phyloP scores from a whole-genome alignment of 1,140 invertebrate species.

The Leptinotarsa texana region DNA sequence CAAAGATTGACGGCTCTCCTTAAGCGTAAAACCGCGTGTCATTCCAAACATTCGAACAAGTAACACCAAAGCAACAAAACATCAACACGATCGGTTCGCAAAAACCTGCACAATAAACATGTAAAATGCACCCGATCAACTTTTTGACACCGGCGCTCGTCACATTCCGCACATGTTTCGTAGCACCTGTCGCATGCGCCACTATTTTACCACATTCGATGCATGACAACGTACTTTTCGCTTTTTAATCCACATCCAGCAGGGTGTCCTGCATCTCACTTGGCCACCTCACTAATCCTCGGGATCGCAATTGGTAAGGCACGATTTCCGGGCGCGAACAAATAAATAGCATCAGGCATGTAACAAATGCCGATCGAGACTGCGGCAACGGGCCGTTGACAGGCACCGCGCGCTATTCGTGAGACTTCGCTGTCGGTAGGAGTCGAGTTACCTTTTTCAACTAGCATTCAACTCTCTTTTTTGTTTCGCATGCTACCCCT shows the following conservation, averaged over 20 bases:
- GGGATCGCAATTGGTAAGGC: conserved; percentile 30
- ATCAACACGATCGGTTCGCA: background rate
- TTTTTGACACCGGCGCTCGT: conserved; percentile 16
- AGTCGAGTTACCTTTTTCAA: conserved; percentile 31
- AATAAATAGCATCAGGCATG: conserved; percentile 34
- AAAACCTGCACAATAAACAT: conserved; percentile 13
- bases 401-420: conserved; percentile 22
- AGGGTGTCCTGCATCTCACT: conserved; percentile 15
- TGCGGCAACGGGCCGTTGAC: conserved; percentile 35
- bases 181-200: conserved; percentile 33
- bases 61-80: background rate
- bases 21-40: background rate
- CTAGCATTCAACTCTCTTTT: conserved; percentile 34
- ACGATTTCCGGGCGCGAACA: conserved; percentile 34
- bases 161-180: conserved; percentile 31
- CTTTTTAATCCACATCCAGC: conserved; percentile 25
- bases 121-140: conserved; percentile 1
- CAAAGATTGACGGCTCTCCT: background rate
- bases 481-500: conserved; percentile 2
- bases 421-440: conserved; percentile 26
- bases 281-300: background rate
- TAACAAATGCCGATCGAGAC: conserved; percentile 39
- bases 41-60: background rate
- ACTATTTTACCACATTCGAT: conserved; percentile 1
- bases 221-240: conserved; percentile 20